Evolutionary conservation across 2,113 vertebrate genomes (phyloP), one percentile per base, ranked within the genome.

Genomic region (Colinus virginianus): DNA sequence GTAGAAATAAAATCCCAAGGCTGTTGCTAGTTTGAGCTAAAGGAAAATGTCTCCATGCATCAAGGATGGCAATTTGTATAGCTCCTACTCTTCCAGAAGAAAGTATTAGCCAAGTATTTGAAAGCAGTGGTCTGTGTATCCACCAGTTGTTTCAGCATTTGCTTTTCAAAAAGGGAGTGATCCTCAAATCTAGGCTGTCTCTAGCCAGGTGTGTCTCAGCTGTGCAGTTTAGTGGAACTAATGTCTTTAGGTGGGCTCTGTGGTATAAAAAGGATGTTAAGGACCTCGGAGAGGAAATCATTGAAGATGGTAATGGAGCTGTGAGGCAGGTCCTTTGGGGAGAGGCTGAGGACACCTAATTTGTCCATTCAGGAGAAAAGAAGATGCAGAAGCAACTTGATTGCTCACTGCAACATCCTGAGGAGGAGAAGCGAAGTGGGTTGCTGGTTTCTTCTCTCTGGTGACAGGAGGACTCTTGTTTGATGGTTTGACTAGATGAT

Each of bases 51-150:
- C 13, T 49, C 23, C 4, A 0, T 85, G 21, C 32, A 7, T 13
- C 2, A 0, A 51, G 32, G 13, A 2, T 34, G 56, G 43, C 68
- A 32, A 67, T 15, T 70, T 9, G 21, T 7, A 32, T 63, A n/a
- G 18, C 8, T 51, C 36, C 32, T 71, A 3, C 23, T 62, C 63
- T 42, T 71, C 25, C 26, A 22, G 38, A 79, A 45, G 17, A 38
- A 49, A 83, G 6, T 62, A 70, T 1, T 61, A 77, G 8, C 34
- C 51, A 63, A 51, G 28, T 28, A 23, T 28, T 20, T 80, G 76
- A 53, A 46, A 43, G 18, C 3, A 1, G 19, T 0, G 1, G 34
- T 67, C 64, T 0, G 0, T 3, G 4, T 85, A 32, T 10, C 32
- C 48, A 21, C 7, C 77, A 26, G 4, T 28, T 69, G 26, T 67